Evolutionary conservation across 2,888 invertebrate species (phyloP).

Genomic region (Athalia cordata): DNA sequence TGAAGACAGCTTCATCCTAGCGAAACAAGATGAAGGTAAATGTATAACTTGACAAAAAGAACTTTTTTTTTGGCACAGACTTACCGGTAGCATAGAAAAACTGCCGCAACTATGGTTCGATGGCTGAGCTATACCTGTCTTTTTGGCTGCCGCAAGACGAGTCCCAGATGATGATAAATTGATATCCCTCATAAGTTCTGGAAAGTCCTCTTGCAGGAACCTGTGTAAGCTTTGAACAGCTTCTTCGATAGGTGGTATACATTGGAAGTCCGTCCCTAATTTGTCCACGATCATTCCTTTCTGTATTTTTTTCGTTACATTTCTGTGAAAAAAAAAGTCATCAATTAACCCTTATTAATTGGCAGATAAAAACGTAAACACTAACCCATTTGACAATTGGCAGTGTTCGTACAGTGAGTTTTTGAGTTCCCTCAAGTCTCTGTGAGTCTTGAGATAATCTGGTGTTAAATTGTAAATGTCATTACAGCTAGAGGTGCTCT

Average conservation of each 20-base stretch:
- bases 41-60: not conserved
- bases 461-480: constrained; percentile 69
- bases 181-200: constrained; percentile 67
- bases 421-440: constrained; percentile 65
- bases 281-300: constrained; percentile 66
- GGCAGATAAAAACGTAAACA: not conserved
- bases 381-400: constrained; percentile 67
- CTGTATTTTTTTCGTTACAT: constrained; percentile 64
- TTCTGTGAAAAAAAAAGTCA: constrained; percentile 56
- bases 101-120: constrained; percentile 62
- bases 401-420: constrained; percentile 65
- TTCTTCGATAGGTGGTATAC: constrained; percentile 69
- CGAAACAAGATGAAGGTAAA: constrained; percentile 40
- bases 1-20: constrained; percentile 88
- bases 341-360: not conserved
- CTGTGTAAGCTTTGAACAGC: constrained; percentile 69
- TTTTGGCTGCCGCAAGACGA: constrained; percentile 45
- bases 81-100: constrained; percentile 69
- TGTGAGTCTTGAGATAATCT: constrained; percentile 63
- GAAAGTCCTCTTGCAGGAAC: constrained; percentile 70
- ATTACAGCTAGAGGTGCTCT: constrained; percentile 55
- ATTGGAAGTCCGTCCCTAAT: constrained; percentile 65
- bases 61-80: constrained; percentile 38
- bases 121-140: constrained; percentile 46
- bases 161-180: constrained; percentile 59